phyloP scores from a whole-genome alignment of 2,888 invertebrate genomes.

The Lasioglossum morio region DNA sequence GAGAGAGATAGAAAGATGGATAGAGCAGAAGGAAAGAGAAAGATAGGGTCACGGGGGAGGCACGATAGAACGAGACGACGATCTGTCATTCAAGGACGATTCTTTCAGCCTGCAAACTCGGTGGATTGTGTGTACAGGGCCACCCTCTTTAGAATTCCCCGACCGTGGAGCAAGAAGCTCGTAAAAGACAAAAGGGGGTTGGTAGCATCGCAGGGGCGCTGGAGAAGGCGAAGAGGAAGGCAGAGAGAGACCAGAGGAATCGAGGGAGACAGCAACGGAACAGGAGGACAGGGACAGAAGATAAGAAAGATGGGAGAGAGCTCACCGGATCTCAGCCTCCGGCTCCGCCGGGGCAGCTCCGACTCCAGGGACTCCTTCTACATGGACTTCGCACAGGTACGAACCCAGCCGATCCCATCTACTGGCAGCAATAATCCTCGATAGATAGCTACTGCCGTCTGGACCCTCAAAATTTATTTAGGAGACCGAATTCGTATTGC shows the following conservation, averaged over 20 bases:
- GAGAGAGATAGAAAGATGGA: background rate
- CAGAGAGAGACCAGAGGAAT: constrained; percentile 19
- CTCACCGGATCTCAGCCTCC: constrained; percentile 94
- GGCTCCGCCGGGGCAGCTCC: constrained; percentile 93
- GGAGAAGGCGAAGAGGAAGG: constrained; percentile 50
- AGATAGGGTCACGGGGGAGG: constrained; percentile 7
- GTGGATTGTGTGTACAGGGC: constrained; percentile 72
- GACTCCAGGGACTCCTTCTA: constrained; percentile 95
- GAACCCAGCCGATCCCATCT: constrained; percentile 15
- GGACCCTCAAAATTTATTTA: background rate
- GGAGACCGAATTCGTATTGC: background rate
- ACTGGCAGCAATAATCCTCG: constrained; percentile 44
- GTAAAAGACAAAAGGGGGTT: constrained; percentile 75
- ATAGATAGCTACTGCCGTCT: constrained; percentile 7
- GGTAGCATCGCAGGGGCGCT: constrained; percentile 59
- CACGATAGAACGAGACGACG: constrained; percentile 54
- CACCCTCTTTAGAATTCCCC: constrained; percentile 80
- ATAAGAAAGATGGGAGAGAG: constrained; percentile 88
- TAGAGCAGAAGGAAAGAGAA: background rate
- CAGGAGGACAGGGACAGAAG: constrained; percentile 52
- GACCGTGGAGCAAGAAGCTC: constrained; percentile 75
- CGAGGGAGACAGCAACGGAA: constrained; percentile 40
- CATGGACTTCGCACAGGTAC: constrained; percentile 92
- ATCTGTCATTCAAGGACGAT: constrained; percentile 74
- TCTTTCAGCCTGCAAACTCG: constrained; percentile 74